Conservation (phyloP, 2,113 vertebrate species). For the Callipepla californica region DNA sequence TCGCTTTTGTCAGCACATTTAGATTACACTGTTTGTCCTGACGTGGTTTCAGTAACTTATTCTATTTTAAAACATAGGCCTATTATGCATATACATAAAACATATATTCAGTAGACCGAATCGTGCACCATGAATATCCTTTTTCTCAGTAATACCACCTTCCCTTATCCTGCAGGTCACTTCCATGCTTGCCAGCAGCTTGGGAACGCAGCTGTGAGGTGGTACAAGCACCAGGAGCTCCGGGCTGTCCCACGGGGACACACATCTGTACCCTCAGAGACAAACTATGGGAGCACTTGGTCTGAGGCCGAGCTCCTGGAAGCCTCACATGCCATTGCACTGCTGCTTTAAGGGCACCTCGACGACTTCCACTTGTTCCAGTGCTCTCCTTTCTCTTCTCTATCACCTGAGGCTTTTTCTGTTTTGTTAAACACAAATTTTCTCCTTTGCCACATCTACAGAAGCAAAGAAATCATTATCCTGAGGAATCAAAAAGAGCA, state of each 20-base stretch:
- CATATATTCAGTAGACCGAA: background rate
- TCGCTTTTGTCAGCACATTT: background rate
- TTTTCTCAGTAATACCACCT: background rate
- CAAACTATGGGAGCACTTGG: background rate
- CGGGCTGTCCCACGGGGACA: background rate
- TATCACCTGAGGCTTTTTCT: slow-evolving; percentile 5
- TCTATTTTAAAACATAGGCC: background rate
- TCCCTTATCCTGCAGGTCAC: background rate
- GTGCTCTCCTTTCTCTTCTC: background rate
- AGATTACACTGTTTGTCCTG: background rate
- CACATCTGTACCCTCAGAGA: background rate
- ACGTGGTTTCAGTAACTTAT: background rate
- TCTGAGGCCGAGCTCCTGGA: background rate
- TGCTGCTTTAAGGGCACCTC: slow-evolving; percentile 20
- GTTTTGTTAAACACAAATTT: slow-evolving; percentile 39
- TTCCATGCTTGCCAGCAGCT: background rate
- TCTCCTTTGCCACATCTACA: slow-evolving; percentile 46
- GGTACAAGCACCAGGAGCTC: background rate
- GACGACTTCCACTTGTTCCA: background rate
- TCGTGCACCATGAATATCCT: background rate
- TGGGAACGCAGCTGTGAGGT: background rate
- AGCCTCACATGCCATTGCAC: background rate
- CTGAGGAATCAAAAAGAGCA: slow-evolving; percentile 20
- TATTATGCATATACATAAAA: background rate
- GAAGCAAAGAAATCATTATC: slow-evolving; percentile 58